Conservation (phyloP, 2,797 vertebrate genomes). For the Nothura maculosa region DNA sequence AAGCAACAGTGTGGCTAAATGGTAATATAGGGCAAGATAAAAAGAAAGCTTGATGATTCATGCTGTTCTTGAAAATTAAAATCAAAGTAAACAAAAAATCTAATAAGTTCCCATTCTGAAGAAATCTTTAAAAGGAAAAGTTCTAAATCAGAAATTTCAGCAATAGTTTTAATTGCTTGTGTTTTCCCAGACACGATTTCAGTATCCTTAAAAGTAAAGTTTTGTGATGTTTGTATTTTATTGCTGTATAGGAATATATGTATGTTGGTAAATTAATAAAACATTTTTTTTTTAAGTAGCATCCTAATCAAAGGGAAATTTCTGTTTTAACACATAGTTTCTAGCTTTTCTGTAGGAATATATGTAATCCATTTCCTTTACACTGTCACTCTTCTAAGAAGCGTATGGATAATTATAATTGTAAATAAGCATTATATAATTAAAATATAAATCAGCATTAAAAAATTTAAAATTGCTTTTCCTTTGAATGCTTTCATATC, state of each 20-base stretch:
- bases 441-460: slow-evolving; percentile 54
- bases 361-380: slow-evolving; percentile 14
- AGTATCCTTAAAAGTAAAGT: background rate
- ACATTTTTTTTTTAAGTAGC: background rate
- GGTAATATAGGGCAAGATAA: background rate
- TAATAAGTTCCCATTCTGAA: background rate
- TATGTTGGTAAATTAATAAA: background rate
- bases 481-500: slow-evolving; percentile 52
- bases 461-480: background rate
- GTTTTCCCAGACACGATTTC: background rate
- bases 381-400: background rate
- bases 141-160: background rate
- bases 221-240: background rate
- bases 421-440: slow-evolving; percentile 62
- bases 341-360: slow-evolving; percentile 15
- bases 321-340: slow-evolving; percentile 1
- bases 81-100: background rate
- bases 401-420: slow-evolving; percentile 44
- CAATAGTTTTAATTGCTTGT: background rate
- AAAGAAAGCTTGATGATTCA: background rate
- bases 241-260: background rate
- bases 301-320: background rate
- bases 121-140: background rate
- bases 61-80: background rate
- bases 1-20: background rate